Evolutionary conservation across 2,797 vertebrate genomes (phyloP), one percentile per base, ranked within the genome.

Genomic region (Gallirallus australis): DNA sequence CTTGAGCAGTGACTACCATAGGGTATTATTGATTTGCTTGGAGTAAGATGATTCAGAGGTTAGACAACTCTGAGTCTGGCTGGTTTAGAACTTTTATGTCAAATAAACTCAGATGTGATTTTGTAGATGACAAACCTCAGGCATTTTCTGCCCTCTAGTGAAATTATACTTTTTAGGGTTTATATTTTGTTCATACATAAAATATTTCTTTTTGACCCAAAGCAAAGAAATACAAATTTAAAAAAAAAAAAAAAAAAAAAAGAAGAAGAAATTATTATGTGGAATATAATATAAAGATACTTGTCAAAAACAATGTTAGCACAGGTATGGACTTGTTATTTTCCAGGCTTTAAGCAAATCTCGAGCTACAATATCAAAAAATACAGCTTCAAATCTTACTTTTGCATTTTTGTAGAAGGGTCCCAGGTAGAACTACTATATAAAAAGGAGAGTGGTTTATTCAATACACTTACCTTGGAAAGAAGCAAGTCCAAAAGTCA

Each of bases 21-120:
- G 13, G 69, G 28, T 82, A 50, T 81, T 94, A 93, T 94, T 88
- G 91, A 91, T 94, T 93, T 89, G 11, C 76, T 86, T 72, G 45
- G 42, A 76, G 30, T 66, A 52, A 59, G 78, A 86, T 93, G 87
- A 94, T 93, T 95, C 91, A 95, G 69, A 90, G 59, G 21, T 95
- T 76, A 83, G 85, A 88, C 70, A 90, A 72, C 63, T 84, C 69
- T 59, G 33, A 81, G 10, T 71, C 81, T 47, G 89, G 75, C 45
- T 97, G 48, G 15, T 96, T 93, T 42, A 89, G 54, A 86, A 90
- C 30, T 5, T 86, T 60, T 63, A 20, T 73, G 42, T 79, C 59
- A 89, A 66, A 63, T 63, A 56, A 95, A 69, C 48, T 84, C 14
- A 65, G 47, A 69, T 5, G 5, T 48, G 24, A 68, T 79, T 89